Percentiles rank a stretch among this genome's conserved stretches.
Conservation (phyloP, 2,888 invertebrate species). For the Adineta ricciae region DNA sequence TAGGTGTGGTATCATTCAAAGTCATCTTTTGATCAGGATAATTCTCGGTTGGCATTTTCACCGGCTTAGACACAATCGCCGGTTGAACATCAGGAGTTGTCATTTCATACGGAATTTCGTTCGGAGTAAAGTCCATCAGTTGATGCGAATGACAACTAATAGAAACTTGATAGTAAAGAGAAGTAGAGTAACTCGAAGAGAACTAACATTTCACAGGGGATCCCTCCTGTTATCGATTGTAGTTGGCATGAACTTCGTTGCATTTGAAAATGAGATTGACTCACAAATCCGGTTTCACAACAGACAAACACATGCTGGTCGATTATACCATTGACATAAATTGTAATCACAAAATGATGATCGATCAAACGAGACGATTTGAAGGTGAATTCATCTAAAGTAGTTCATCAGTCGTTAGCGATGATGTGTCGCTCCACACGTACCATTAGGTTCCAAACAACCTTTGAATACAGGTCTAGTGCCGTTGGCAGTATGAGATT, state of each 20-base stretch:
- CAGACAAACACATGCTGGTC: not conserved
- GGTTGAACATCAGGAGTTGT: not conserved
- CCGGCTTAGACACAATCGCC: not conserved
- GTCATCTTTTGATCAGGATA: not conserved
- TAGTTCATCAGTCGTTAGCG: not conserved
- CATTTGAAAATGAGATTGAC: not conserved
- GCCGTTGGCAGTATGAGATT: not conserved
- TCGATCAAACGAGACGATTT: not conserved
- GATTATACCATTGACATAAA: not conserved
- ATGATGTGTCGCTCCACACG: not conserved
- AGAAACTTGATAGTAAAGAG: not conserved
- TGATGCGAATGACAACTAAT: not conserved
- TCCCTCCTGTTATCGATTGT: not conserved
- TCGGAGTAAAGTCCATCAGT: not conserved
- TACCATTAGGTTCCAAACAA: not conserved
- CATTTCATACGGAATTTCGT: not conserved
- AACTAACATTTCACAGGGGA: not conserved
- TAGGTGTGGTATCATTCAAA: not conserved
- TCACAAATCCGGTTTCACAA: not conserved
- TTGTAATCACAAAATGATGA: not conserved
- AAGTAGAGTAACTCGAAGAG: not conserved
- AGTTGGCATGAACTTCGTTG: not conserved
- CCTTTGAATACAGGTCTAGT: not conserved
- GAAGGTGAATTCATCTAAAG: not conserved
- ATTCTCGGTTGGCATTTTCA: not conserved